Evolutionary conservation across 1,140 invertebrate species (phyloP).

Genomic region (Leguminivora glycinivorella): DNA sequence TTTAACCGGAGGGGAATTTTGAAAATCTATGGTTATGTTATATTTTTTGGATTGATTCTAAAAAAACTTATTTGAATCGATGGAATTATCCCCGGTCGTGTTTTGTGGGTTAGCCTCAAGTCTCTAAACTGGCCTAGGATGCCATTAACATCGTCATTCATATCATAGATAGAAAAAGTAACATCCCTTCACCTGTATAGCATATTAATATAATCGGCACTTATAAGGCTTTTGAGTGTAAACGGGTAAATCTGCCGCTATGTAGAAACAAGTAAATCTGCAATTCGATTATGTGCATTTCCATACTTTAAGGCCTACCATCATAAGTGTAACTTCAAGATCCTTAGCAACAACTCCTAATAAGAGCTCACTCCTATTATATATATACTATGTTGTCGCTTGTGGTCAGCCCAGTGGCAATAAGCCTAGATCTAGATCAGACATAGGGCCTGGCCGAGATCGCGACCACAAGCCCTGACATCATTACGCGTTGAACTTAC

Average conservation of each 20-base stretch:
- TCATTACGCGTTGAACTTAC: constrained; percentile 60
- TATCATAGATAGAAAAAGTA: background rate
- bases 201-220: background rate
- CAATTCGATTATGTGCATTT: constrained; percentile 18
- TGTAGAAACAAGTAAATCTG: constrained; percentile 23
- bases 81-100: no score
- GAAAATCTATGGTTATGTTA: no score
- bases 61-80: no score
- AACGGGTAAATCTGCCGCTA: constrained; percentile 11
- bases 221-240: constrained; percentile 11
- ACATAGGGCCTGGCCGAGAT: constrained; percentile 16
- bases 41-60: no score
- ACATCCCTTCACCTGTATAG: background rate
- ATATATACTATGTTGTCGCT: background rate
- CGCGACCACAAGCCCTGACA: constrained; percentile 61
- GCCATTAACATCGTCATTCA: no score
- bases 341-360: background rate
- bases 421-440: constrained; percentile 7
- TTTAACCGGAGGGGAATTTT: no score
- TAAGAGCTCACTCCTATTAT: background rate
- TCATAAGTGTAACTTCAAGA: background rate
- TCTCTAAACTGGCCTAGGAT: no score
- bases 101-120: no score
- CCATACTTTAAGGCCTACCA: background rate
- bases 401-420: background rate